Evolutionary conservation across 2,797 vertebrate species (phyloP).

Genomic region (Telmatherina bonti): DNA sequence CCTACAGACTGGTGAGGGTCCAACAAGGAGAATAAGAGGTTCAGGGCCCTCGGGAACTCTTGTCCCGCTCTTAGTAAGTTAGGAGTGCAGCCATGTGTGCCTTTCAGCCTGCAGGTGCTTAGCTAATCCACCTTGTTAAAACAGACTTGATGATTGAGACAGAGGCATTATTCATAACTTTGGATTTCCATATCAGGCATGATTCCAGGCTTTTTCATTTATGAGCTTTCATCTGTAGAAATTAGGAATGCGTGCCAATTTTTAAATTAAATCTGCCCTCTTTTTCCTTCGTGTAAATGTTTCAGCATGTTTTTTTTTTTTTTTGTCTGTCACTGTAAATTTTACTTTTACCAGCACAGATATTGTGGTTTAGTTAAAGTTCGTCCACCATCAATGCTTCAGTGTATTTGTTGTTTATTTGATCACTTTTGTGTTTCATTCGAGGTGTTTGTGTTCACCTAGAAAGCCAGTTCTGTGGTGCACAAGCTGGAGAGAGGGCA

Average conservation of each 20-base stretch:
- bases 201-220: conserved; percentile 97
- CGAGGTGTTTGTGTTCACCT: conserved; percentile 52
- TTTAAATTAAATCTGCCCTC: conserved; percentile 97
- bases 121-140: conserved; percentile 95
- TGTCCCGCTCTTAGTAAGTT: conserved; percentile 68
- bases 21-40: conserved; percentile 54
- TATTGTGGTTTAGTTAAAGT: conserved; percentile 35
- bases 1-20: conserved; percentile 51
- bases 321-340: conserved; percentile 74
- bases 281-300: conserved; percentile 82
- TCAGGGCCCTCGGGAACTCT: conserved; percentile 47
- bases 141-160: conserved; percentile 94
- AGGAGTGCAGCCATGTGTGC: conserved; percentile 60
- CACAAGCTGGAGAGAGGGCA: conserved; percentile 39
- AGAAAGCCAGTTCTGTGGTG: conserved; percentile 49
- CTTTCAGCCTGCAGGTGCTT: conserved; percentile 76
- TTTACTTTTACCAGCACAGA: conserved; percentile 50
- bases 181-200: conserved; percentile 94
- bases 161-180: conserved; percentile 98
- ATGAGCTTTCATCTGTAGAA: conserved; percentile 94
- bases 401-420: conserved; percentile 56
- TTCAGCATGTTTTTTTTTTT: conserved; percentile 67
- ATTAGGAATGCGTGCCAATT: conserved; percentile 93
- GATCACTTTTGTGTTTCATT: conserved; percentile 48
- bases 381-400: conserved; percentile 28